A percentile compares a stretch with the other conserved stretches of the same genome.
Evolutionary conservation across 2,113 vertebrate genomes (phyloP).

Genomic region (Apodemus sylvaticus): DNA sequence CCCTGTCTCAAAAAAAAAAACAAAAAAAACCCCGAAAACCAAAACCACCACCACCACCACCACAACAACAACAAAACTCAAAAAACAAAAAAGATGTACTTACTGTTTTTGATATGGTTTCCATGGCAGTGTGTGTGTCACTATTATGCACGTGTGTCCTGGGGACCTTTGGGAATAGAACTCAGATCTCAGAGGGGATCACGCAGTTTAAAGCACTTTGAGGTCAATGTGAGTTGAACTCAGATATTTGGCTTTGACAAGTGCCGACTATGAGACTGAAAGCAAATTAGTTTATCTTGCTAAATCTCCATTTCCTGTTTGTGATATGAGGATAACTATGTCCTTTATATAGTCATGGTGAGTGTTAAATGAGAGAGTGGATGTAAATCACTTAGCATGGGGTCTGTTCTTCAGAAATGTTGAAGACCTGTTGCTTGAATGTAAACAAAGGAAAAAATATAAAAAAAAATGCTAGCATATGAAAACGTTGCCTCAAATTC

Average conservation of each 20-base stretch:
- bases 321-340: neutral
- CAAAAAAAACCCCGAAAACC: too few relatives aligned
- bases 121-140: neutral
- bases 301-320: constrained; percentile 27
- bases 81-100: neutral
- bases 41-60: too few relatives aligned
- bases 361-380: neutral
- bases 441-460: too few relatives aligned
- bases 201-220: neutral
- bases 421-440: neutral
- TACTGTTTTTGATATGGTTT: neutral
- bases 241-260: constrained; percentile 28
- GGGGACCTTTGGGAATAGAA: neutral
- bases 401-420: neutral
- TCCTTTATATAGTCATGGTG: constrained; percentile 12
- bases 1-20: too few relatives aligned
- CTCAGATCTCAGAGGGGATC: neutral
- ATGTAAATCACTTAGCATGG: neutral
- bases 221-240: neutral
- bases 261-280: neutral
- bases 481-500: neutral
- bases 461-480: neutral
- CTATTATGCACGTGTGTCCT: neutral
- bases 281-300: neutral
- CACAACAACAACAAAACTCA: too few relatives aligned